A percentile compares a stretch with the other conserved stretches of the same genome.
Evolutionary conservation across 2,113 vertebrate genomes (phyloP).

Genomic region (Thalassarche chlororhynchos): DNA sequence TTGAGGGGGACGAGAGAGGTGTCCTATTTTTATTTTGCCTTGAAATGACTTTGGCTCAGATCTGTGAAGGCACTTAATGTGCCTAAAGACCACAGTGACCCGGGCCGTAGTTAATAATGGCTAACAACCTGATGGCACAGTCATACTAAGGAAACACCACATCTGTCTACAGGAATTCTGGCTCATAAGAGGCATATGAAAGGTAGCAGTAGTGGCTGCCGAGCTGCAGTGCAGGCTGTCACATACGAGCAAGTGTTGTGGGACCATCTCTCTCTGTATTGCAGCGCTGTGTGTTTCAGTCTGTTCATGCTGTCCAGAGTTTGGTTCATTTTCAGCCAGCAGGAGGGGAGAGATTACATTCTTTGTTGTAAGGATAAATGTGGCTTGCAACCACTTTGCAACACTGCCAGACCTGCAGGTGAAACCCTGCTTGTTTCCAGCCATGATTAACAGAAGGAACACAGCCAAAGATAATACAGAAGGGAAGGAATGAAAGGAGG

Average conservation of each 20-base stretch:
- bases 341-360: background rate
- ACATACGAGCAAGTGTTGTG: background rate
- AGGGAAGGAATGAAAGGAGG: background rate
- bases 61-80: background rate
- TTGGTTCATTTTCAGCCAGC: background rate
- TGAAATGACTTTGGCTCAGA: conserved; percentile 9
- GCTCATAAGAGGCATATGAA: background rate
- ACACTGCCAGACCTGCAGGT: conserved; percentile 42
- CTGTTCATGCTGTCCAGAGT: background rate
- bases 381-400: conserved; percentile 10
- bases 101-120: background rate
- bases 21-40: conserved; percentile 3
- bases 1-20: background rate
- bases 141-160: background rate
- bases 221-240: background rate
- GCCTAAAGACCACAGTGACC: background rate
- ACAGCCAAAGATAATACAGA: background rate
- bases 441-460: background rate
- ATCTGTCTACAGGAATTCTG: background rate
- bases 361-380: background rate
- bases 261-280: background rate
- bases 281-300: background rate
- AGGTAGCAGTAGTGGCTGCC: background rate
- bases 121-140: background rate
- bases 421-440: conserved; percentile 28